Conservation (phyloP, 2,888 invertebrate genomes). For the Lordiphosa fenestrarum region DNA sequence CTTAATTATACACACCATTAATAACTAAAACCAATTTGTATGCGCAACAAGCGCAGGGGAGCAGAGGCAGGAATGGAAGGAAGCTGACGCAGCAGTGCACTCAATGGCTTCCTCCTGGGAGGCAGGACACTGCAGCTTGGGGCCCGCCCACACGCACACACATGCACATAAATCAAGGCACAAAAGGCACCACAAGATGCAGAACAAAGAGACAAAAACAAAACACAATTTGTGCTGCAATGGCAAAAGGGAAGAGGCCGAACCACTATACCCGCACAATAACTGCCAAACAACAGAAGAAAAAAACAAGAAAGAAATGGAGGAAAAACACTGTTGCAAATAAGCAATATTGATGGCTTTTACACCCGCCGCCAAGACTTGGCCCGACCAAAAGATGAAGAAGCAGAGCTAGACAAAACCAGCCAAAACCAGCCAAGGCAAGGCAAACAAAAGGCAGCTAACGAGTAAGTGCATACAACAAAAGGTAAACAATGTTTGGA, state of each 20-base stretch:
- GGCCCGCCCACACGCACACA: constrained; percentile 16
- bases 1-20: constrained; percentile 72
- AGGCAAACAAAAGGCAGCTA: constrained; percentile 21
- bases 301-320: neutral
- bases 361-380: constrained; percentile 13
- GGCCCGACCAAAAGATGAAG: neutral
- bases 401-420: neutral
- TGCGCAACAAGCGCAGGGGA: constrained; percentile 53
- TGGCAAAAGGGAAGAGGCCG: constrained; percentile 4
- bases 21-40: constrained; percentile 72
- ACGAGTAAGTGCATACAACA: constrained; percentile 11
- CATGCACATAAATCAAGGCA: constrained; percentile 65
- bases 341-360: constrained; percentile 73
- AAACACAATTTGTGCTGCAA: constrained; percentile 64
- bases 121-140: constrained; percentile 40
- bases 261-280: constrained; percentile 34
- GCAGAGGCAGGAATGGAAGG: constrained; percentile 11
- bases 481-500: constrained; percentile 8
- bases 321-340: constrained; percentile 50
- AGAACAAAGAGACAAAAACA: constrained; percentile 39
- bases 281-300: constrained; percentile 43
- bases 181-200: constrained; percentile 52
- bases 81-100: constrained; percentile 26
- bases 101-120: constrained; percentile 38
- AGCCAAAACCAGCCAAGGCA: constrained; percentile 25